Percentiles rank a stretch among this genome's conserved stretches.
Conservation (phyloP, 1,140 invertebrate genomes). For the Maconellicoccus hirsutus region DNA sequence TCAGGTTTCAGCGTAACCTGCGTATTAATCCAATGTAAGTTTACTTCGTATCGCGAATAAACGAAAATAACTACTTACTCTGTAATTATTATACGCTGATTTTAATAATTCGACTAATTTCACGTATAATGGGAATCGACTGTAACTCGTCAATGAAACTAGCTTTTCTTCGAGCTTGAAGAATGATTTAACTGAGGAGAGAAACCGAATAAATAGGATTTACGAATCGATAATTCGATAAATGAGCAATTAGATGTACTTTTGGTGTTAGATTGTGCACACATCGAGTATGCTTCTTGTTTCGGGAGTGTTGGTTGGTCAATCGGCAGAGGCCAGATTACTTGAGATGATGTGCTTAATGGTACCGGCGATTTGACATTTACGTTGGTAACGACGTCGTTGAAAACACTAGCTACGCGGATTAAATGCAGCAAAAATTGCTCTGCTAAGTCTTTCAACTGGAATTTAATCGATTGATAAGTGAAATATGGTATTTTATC, state of each 20-base stretch:
- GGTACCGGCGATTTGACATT: background rate
- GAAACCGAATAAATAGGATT: too few relatives aligned
- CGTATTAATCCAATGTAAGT: too few relatives aligned
- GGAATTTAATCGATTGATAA: background rate
- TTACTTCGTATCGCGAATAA: too few relatives aligned
- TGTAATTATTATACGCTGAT: slow-evolving; percentile 66
- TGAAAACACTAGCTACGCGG: background rate
- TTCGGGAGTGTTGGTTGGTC: background rate
- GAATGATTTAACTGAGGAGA: background rate
- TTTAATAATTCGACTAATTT: slow-evolving; percentile 62
- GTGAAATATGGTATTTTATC: too few relatives aligned
- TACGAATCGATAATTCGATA: background rate
- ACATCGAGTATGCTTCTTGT: background rate
- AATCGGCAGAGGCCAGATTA: background rate
- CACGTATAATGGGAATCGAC: slow-evolving; percentile 57
- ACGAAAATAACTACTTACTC: too few relatives aligned
- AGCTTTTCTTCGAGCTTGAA: slow-evolving; percentile 32
- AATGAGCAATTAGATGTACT: background rate
- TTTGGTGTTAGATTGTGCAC: background rate
- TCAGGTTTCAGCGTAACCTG: slow-evolving; percentile 55
- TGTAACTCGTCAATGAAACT: slow-evolving; percentile 48
- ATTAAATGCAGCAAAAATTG: background rate
- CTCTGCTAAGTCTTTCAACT: slow-evolving; percentile 7
- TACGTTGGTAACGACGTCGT: background rate
- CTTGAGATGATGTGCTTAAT: background rate